Conservation (phyloP, 2,797 vertebrate genomes). For the Pogonophryne albipinna region DNA sequence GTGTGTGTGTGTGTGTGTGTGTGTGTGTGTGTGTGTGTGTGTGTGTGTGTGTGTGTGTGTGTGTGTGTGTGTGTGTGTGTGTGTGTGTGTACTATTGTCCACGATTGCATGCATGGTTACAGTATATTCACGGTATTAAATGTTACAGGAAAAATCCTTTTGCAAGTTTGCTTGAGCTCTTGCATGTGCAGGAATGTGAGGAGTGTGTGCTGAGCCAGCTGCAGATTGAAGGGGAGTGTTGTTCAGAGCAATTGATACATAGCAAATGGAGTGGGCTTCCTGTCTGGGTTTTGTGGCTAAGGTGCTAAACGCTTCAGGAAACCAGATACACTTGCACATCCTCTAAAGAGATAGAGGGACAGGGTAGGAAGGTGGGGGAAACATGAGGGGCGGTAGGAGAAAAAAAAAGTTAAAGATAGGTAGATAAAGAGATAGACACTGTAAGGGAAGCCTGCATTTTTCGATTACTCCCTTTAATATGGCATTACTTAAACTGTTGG, state of each 20-base stretch:
- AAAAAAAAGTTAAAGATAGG: slow-evolving; percentile 28
- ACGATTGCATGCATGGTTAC: slow-evolving; percentile 43
- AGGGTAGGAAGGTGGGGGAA: slow-evolving; percentile 36
- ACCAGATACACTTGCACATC: slow-evolving; percentile 84
- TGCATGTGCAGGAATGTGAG: slow-evolving; percentile 64
- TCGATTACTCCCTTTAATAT: slow-evolving; percentile 32
- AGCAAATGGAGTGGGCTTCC: slow-evolving; percentile 89
- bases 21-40: slow-evolving; percentile 22
- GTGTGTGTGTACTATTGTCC: slow-evolving; percentile 30
- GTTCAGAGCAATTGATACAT: slow-evolving; percentile 85
- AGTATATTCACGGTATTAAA: slow-evolving; percentile 37
- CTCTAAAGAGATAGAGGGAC: slow-evolving; percentile 74
- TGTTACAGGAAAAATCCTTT: slow-evolving; percentile 29
- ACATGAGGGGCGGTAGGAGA: slow-evolving; percentile 22
- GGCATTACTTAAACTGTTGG: slow-evolving; percentile 38
- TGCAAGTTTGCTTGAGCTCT: slow-evolving; percentile 50
- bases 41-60: slow-evolving; percentile 24
- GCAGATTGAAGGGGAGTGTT: slow-evolving; percentile 71
- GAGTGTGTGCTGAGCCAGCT: slow-evolving; percentile 82
- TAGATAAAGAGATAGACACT: slow-evolving; percentile 22
- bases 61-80: no score
- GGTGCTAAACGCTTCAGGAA: slow-evolving; percentile 88
- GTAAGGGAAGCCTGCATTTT: slow-evolving; percentile 4
- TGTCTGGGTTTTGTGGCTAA: slow-evolving; percentile 85
- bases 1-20: slow-evolving; percentile 15